Conservation (phyloP, 2,797 vertebrate genomes). For the Holocentrus rufus region DNA sequence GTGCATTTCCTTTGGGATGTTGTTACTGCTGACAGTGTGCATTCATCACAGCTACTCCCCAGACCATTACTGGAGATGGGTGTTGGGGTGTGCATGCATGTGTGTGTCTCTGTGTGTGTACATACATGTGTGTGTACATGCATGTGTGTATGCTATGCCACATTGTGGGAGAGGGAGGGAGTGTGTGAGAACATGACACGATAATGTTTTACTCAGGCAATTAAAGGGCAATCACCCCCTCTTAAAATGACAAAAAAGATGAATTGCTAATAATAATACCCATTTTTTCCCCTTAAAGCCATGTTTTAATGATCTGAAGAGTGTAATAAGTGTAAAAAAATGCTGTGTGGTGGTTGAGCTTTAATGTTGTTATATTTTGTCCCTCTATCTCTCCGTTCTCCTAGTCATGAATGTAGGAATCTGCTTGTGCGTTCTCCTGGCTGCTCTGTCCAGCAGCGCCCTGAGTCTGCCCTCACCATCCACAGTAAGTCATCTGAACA, state of each 20-base stretch:
- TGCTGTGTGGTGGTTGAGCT: too few relatives aligned
- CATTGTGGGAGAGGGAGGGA: background rate
- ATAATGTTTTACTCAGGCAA: too few relatives aligned
- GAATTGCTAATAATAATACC: too few relatives aligned
- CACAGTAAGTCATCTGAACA: slow-evolving; percentile 53
- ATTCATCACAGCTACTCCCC: slow-evolving; percentile 6
- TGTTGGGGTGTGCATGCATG: background rate
- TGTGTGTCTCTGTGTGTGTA: slow-evolving; percentile 7
- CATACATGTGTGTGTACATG: background rate
- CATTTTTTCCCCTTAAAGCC: too few relatives aligned
- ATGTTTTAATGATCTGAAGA: too few relatives aligned
- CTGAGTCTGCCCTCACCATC: slow-evolving; percentile 69
- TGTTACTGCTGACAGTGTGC: slow-evolving; percentile 12
- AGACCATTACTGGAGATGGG: background rate
- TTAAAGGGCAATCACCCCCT: too few relatives aligned
- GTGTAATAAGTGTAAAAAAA: too few relatives aligned
- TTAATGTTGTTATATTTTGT: background rate
- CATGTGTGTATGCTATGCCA: background rate
- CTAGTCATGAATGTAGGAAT: slow-evolving; percentile 77
- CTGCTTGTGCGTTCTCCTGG: slow-evolving; percentile 75
- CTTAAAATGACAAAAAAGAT: too few relatives aligned
- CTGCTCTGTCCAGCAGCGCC: slow-evolving; percentile 69
- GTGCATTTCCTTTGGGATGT: slow-evolving; percentile 32
- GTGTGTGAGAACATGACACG: background rate
- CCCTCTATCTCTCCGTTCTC: slow-evolving; percentile 12